Percentiles rank a stretch among this genome's conserved stretches.
Evolutionary conservation across 2,888 invertebrate genomes (phyloP).

Genomic region (Therioaphis trifolii): DNA sequence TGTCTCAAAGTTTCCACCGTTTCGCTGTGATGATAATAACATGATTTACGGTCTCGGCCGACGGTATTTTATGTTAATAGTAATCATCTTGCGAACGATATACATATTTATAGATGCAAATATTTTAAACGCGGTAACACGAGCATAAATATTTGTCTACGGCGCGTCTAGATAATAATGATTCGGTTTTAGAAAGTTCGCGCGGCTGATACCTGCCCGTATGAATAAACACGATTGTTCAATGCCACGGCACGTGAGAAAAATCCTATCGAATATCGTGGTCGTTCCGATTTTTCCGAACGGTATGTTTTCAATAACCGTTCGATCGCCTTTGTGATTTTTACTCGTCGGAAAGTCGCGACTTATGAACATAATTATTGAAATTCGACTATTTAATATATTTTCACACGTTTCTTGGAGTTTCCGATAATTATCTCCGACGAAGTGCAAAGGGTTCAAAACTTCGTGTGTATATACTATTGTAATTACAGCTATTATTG

Average conservation of each 20-base stretch:
- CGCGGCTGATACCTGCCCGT: neutral
- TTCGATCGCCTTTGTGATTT: no score
- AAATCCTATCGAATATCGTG: no score
- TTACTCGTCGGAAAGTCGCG: no score
- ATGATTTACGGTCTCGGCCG: neutral
- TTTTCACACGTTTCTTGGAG: no score
- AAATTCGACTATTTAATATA: no score
- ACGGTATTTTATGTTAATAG: constrained; percentile 4
- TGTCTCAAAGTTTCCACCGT: neutral
- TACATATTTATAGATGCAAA: neutral
- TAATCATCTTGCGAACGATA: constrained; percentile 4
- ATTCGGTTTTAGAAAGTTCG: neutral
- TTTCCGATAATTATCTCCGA: no score
- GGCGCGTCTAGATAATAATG: neutral
- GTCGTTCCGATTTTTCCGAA: no score
- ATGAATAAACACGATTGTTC: neutral
- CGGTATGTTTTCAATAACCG: no score
- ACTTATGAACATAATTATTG: no score
- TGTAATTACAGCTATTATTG: neutral
- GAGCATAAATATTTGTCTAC: neutral
- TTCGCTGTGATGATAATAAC: neutral
- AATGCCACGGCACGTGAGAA: no score
- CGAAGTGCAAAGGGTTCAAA: no score
- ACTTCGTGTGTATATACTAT: no score
- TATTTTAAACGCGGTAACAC: neutral